A percentile compares a stretch with the other conserved stretches of the same genome.
phyloP scores from a whole-genome alignment of 2,113 vertebrate genomes.

The Takifugu flavidus region DNA sequence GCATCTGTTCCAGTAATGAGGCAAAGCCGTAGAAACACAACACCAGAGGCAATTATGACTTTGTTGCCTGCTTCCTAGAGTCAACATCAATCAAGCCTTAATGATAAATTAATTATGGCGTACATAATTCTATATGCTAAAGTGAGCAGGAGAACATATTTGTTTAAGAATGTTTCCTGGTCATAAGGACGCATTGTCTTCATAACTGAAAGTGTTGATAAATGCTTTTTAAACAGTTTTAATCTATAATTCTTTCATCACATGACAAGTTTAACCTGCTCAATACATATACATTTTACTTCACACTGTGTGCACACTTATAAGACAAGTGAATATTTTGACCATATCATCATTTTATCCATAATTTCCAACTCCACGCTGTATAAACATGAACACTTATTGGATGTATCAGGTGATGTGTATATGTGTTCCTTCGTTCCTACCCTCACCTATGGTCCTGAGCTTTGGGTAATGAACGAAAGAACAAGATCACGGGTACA shows the following conservation, averaged over 20 bases:
- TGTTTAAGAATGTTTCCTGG: not conserved
- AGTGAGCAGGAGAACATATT: constrained; percentile 29
- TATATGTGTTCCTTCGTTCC: too few relatives aligned
- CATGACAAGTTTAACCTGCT: too few relatives aligned
- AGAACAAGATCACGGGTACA: too few relatives aligned
- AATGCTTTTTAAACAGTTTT: constrained; percentile 29
- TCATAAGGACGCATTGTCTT: constrained; percentile 18
- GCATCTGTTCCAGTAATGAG: constrained; percentile 71
- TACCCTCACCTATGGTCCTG: too few relatives aligned
- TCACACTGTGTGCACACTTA: too few relatives aligned
- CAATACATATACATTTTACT: too few relatives aligned
- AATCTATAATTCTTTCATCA: not conserved
- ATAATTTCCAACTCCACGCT: too few relatives aligned
- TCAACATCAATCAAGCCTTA: constrained; percentile 64
- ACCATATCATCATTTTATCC: too few relatives aligned
- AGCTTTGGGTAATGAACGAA: too few relatives aligned
- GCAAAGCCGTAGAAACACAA: constrained; percentile 54
- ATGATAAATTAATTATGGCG: constrained; percentile 74
- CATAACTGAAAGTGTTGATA: constrained; percentile 7
- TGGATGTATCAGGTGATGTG: too few relatives aligned
- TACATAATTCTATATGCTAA: constrained; percentile 64
- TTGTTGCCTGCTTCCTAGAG: constrained; percentile 56
- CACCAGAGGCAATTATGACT: constrained; percentile 64
- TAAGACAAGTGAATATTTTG: too few relatives aligned
- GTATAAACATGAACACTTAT: too few relatives aligned